Percentiles rank a stretch among this genome's conserved stretches.
Conservation (phyloP, 2,888 invertebrate genomes). For the Drosophila incognita region DNA sequence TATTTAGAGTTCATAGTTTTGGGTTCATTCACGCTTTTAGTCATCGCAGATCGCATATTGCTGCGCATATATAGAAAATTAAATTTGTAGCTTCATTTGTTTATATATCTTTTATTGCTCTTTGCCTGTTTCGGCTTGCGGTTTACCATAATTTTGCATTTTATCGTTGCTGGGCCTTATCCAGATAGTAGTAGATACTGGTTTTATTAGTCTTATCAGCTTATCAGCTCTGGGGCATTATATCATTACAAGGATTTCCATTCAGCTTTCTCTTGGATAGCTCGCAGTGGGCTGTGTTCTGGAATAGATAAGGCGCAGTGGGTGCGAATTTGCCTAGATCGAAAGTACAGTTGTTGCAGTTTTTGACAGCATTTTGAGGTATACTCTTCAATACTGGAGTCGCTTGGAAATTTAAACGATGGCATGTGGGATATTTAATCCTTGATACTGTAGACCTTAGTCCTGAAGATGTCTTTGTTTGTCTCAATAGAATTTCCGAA, state of each 20-base stretch:
- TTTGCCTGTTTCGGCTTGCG: slow-evolving; percentile 13
- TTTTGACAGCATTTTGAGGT: not conserved
- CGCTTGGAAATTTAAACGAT: not conserved
- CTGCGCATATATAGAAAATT: slow-evolving; percentile 30
- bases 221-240: slow-evolving; percentile 44
- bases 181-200: slow-evolving; percentile 11
- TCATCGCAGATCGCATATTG: slow-evolving; percentile 49
- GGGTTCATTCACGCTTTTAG: slow-evolving; percentile 48
- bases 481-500: no score
- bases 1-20: slow-evolving; percentile 26
- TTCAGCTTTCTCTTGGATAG: slow-evolving; percentile 37
- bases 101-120: not conserved
- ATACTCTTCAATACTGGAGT: not conserved
- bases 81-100: slow-evolving; percentile 43
- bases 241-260: slow-evolving; percentile 46
- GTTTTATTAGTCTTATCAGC: slow-evolving; percentile 51
- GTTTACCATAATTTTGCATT: slow-evolving; percentile 40
- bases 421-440: not conserved
- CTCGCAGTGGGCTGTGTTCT: slow-evolving; percentile 19
- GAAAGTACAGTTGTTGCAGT: slow-evolving; percentile 21
- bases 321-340: slow-evolving; percentile 6
- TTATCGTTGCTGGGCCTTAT: slow-evolving; percentile 41
- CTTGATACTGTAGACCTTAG: not conserved
- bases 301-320: slow-evolving; percentile 31
- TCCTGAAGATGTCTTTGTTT: not conserved